These are phyloP conservation scores for Sphaerophoria rueppellii DNA, from an alignment of 2,888 invertebrate genomes.

Conservation along the genomic window DNA sequence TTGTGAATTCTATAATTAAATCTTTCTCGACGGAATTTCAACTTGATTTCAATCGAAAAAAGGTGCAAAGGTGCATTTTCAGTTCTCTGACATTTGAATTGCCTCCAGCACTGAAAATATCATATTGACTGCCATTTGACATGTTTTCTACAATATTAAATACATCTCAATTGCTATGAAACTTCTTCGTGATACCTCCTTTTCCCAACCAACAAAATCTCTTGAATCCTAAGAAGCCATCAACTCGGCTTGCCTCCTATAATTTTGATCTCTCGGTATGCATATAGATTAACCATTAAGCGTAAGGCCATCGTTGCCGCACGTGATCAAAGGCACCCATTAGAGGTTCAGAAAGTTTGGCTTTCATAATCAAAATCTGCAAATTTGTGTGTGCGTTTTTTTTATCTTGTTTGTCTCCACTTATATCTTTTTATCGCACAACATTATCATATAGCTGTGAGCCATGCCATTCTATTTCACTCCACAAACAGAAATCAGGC, in stretches of 20 bases:
- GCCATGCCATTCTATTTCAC: neutral
- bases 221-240: neutral
- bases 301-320: neutral
- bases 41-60: too few relatives aligned
- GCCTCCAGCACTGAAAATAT: neutral
- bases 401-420: neutral
- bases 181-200: too few relatives aligned
- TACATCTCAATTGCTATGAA: too few relatives aligned
- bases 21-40: too few relatives aligned
- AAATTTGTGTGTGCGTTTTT: constrained; percentile 37
- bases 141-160: too few relatives aligned
- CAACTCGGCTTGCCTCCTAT: constrained; percentile 10
- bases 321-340: constrained; percentile 16
- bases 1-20: too few relatives aligned
- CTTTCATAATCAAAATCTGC: constrained; percentile 60
- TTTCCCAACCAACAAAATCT: too few relatives aligned
- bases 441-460: constrained; percentile 53
- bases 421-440: constrained; percentile 69
- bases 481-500: constrained; percentile 3
- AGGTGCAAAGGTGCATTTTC: too few relatives aligned
- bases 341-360: constrained; percentile 31
- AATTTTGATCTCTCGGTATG: constrained; percentile 5
- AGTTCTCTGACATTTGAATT: neutral
- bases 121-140: neutral
- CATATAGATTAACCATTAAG: neutral